These are phyloP conservation scores for Asobara japonica DNA, from an alignment of 1,140 invertebrate genomes.

Conservation along the genomic window DNA sequence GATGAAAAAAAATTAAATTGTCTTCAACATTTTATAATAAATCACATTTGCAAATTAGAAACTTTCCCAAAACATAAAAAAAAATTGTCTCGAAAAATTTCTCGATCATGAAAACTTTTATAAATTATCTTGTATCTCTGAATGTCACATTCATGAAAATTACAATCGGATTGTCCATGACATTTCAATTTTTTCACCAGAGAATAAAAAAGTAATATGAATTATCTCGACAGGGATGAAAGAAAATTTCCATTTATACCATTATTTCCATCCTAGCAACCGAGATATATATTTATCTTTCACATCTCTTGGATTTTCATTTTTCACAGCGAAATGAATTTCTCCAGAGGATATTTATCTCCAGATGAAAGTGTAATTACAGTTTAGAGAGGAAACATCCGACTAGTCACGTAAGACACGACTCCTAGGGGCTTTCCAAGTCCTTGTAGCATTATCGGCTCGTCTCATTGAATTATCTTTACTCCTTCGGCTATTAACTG, in stretches of 20 bases:
- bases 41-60: too few species aligned
- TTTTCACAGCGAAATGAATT: background rate
- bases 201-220: background rate
- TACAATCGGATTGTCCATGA: too few species aligned
- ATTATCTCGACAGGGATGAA: background rate
- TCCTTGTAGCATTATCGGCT: conserved; percentile 14
- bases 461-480: conserved; percentile 29
- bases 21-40: too few species aligned
- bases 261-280: background rate
- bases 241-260: background rate
- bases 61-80: too few species aligned
- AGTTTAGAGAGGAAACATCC: background rate
- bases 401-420: background rate
- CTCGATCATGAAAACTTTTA: too few species aligned
- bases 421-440: background rate
- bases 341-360: background rate
- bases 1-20: background rate
- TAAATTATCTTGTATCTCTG: too few species aligned
- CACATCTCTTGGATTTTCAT: background rate
- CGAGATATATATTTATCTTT: background rate
- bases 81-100: too few species aligned
- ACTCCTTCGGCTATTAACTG: conserved; percentile 23
- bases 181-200: too few species aligned
- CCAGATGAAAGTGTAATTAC: background rate
- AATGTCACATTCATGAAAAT: too few species aligned